Evolutionary conservation across 2,113 vertebrate species (phyloP).

Genomic region (Collichthys lucidus): DNA sequence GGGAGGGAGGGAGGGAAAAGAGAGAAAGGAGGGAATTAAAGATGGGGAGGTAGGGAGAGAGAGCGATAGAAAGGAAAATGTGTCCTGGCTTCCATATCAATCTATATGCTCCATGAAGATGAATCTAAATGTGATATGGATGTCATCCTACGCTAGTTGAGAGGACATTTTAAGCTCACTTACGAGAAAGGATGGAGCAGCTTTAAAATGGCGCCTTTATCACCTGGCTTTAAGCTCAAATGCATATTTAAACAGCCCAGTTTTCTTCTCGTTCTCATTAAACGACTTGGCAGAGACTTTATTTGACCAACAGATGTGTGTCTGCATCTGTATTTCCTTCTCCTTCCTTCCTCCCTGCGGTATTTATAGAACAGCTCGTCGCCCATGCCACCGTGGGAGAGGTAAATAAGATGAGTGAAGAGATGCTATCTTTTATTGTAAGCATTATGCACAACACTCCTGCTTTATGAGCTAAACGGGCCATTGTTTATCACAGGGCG

Average conservation of each 20-base stretch:
- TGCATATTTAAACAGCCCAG: slow-evolving; percentile 42
- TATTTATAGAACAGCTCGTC: slow-evolving; percentile 92
- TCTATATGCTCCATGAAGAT: slow-evolving; percentile 71
- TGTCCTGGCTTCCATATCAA: slow-evolving; percentile 71
- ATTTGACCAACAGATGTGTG: slow-evolving; percentile 91
- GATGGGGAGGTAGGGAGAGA: slow-evolving; percentile 46
- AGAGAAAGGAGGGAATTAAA: slow-evolving; percentile 68
- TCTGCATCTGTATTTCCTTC: slow-evolving; percentile 85
- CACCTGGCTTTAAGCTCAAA: slow-evolving; percentile 55
- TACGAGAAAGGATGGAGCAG: slow-evolving; percentile 41
- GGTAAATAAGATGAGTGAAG: slow-evolving; percentile 97
- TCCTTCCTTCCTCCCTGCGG: slow-evolving; percentile 74
- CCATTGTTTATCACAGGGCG: slow-evolving; percentile 80
- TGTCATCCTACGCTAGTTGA: slow-evolving; percentile 41
- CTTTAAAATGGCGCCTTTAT: slow-evolving; percentile 69
- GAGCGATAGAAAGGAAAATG: slow-evolving; percentile 57
- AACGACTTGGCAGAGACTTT: slow-evolving; percentile 87
- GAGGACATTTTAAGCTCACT: slow-evolving; percentile 65
- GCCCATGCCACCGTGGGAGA: slow-evolving; percentile 86
- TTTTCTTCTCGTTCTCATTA: slow-evolving; percentile 53
- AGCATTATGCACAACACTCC: slow-evolving; percentile 84
- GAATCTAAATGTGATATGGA: slow-evolving; percentile 67
- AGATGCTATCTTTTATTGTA: slow-evolving; percentile 96
- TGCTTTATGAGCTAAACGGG: slow-evolving; percentile 84
- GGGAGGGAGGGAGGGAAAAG: slow-evolving; percentile 37